These are phyloP conservation scores for Galleria mellonella DNA, from an alignment of 1,140 invertebrate species.

Conservation along the genomic window DNA sequence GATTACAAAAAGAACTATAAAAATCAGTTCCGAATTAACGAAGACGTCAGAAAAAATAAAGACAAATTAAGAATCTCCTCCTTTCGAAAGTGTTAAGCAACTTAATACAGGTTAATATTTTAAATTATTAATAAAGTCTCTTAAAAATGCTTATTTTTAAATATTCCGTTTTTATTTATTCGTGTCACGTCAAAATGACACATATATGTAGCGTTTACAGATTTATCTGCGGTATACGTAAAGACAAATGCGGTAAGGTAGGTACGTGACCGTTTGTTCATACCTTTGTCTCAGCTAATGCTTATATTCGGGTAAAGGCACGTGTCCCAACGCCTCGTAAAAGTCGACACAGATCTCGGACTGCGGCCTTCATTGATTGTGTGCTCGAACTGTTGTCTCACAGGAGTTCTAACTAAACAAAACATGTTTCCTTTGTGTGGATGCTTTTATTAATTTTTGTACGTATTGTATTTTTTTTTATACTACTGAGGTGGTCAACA, in stretches of 20 bases:
- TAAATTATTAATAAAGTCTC: too few relatives aligned
- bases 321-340: conserved; percentile 8
- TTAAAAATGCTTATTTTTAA: background rate
- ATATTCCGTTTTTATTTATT: background rate
- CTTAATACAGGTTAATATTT: too few relatives aligned
- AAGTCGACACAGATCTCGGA: conserved; percentile 1
- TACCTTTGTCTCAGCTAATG: background rate
- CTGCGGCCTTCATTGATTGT: conserved; percentile 1
- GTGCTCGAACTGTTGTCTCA: background rate
- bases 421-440: too few relatives aligned
- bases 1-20: too few relatives aligned
- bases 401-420: too few relatives aligned
- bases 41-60: too few relatives aligned
- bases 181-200: background rate
- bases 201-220: conserved; percentile 1
- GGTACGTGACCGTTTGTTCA: conserved; percentile 6
- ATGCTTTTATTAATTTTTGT: too few relatives aligned
- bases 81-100: too few relatives aligned
- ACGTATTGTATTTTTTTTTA: too few relatives aligned
- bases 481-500: too few relatives aligned
- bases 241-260: conserved; percentile 1
- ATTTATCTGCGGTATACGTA: background rate
- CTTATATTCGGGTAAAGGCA: background rate
- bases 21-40: too few relatives aligned
- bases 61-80: too few relatives aligned